Base-by-base conservation (phyloP, 1,140 invertebrate species). In the Trissolcus basalis region DNA sequence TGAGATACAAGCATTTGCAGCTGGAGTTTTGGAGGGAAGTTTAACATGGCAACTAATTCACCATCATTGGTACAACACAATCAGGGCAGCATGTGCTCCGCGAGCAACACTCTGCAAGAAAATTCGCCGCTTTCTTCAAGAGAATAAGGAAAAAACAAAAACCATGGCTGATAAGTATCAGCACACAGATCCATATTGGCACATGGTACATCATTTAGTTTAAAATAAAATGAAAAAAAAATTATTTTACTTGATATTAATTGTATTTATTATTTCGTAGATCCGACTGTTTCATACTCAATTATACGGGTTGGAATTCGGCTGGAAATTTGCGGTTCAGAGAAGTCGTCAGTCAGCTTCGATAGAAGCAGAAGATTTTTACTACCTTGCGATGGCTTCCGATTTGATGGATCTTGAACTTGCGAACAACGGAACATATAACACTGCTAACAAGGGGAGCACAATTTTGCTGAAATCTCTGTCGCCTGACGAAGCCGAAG, bases 21-120 rank as follows among this genome's bases (percentile, higher is more conserved):
- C 96, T n/a, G 96, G 96, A 7, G 89, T 96, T n/a, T 89, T 95
- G 0, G 96, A 97, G 87, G 96, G 96, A 0, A 92, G 92, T 27
- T 82, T 96, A 0, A 95, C 94, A 3, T 93, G 93, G 91, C 92
- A 93, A 73, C 88, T 96, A 19, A 96, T 97, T 54, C 91, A 93
- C 81, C 91, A 93, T 79, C 94, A 95, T 82, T 94, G 94, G 90
- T 88, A 91, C 78, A 95, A 96, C 81, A 95, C 94, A 0, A 91
- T 96, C 15, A 87, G 91, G 43, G 88, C 90, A 1, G 91, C 92
- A 65, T 97, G 95, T 81, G 88, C 92, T 0, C 89, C 90, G 10
- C 90, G 91, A 67, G 80, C 91, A n/a, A 84, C 89, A 9, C 92
- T 94, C 73, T 97, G 95, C 82, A 84, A 91, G 13, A 91, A 91